Conservation (phyloP, 2,888 invertebrate species). For the Leptinotarsa tumamoca region DNA sequence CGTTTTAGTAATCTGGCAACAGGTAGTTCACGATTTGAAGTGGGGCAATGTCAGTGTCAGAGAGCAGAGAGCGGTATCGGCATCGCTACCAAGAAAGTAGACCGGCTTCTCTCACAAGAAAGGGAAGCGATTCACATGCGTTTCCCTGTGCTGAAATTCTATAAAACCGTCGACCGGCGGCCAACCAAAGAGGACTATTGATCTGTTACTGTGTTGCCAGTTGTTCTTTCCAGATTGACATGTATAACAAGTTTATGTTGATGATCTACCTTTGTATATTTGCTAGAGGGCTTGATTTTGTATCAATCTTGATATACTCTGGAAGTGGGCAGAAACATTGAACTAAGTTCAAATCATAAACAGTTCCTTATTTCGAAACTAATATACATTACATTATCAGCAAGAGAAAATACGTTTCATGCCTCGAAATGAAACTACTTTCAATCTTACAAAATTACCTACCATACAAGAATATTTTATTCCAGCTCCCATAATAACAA, state of each 20-base stretch:
- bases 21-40: slow-evolving; percentile 30
- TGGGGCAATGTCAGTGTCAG: slow-evolving; percentile 52
- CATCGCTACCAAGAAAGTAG: slow-evolving; percentile 9
- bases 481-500: too few relatives aligned
- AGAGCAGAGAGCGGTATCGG: slow-evolving; percentile 29
- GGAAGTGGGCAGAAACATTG: too few relatives aligned
- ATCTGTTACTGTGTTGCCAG: slow-evolving; percentile 35
- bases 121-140: slow-evolving; percentile 18
- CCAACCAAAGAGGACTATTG: slow-evolving; percentile 39
- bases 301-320: too few relatives aligned
- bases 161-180: slow-evolving; percentile 33
- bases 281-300: too few relatives aligned
- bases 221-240: background rate
- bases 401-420: too few relatives aligned
- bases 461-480: too few relatives aligned
- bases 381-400: too few relatives aligned
- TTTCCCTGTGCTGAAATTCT: slow-evolving; percentile 32
- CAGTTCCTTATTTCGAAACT: too few relatives aligned
- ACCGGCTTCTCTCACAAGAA: slow-evolving; percentile 16
- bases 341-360: too few relatives aligned
- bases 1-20: slow-evolving; percentile 29
- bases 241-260: background rate
- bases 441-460: too few relatives aligned
- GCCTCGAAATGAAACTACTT: too few relatives aligned
- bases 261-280: background rate